Evolutionary conservation across 2,113 vertebrate species (phyloP).

Genomic region (Otus sunia): DNA sequence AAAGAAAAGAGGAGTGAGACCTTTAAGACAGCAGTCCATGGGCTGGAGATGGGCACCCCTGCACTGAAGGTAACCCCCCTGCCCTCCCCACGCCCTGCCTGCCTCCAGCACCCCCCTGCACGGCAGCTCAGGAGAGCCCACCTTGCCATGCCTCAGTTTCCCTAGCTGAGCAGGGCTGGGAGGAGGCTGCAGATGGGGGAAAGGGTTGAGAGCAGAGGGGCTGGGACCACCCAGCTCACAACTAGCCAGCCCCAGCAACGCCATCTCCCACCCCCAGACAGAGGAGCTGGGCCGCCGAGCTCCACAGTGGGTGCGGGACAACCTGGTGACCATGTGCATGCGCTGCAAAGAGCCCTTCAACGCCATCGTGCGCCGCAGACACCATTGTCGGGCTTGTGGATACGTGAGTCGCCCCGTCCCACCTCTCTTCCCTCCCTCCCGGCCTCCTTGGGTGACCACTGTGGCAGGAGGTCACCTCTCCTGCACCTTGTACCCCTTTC

Average conservation of each 20-base stretch:
- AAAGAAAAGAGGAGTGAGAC: slow-evolving; percentile 72
- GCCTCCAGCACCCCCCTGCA: too few relatives aligned
- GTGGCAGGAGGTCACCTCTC: background rate
- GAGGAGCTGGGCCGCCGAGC: slow-evolving; percentile 76
- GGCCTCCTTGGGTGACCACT: background rate
- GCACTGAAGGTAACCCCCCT: slow-evolving; percentile 35
- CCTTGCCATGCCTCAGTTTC: background rate
- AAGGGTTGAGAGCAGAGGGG: background rate
- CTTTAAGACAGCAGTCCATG: slow-evolving; percentile 67
- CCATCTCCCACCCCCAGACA: background rate
- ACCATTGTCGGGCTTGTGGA: slow-evolving; percentile 80
- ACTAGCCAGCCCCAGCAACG: background rate
- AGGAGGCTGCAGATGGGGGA: background rate
- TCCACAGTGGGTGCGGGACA: slow-evolving; percentile 78
- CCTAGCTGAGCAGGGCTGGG: background rate
- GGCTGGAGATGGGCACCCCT: slow-evolving; percentile 12
- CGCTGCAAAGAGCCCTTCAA: slow-evolving; percentile 79
- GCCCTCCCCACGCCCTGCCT: background rate
- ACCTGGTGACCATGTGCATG: slow-evolving; percentile 83
- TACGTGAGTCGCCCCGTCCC: slow-evolving; percentile 41
- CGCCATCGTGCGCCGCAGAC: slow-evolving; percentile 67
- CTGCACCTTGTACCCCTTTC: too few relatives aligned
- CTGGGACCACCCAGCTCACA: background rate
- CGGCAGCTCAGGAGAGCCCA: background rate
- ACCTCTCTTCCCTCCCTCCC: background rate